A percentile compares a stretch with the other conserved stretches of the same genome.
These are phyloP conservation scores for Pterocles orientalis DNA, from an alignment of 2,113 vertebrate genomes.

Conservation along the genomic window DNA sequence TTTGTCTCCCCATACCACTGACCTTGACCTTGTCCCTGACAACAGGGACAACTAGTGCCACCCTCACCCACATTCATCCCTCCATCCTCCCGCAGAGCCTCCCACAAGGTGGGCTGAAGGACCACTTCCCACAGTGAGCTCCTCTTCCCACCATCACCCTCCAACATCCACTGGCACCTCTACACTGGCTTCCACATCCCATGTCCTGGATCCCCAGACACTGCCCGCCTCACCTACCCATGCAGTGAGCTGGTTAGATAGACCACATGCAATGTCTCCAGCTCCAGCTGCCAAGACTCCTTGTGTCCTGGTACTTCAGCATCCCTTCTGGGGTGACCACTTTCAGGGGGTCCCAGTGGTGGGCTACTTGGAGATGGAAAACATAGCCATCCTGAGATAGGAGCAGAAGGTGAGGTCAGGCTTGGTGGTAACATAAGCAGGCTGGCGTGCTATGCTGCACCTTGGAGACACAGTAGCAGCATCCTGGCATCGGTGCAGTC, in stretches of 20 bases:
- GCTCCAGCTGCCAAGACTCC: slow-evolving; percentile 85
- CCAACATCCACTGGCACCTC: not conserved
- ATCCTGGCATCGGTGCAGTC: rapidly evolving
- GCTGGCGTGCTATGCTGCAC: not conserved
- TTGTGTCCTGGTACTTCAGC: slow-evolving; percentile 84
- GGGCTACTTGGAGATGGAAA: slow-evolving; percentile 91
- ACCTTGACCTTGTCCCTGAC: no score
- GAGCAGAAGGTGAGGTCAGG: not conserved
- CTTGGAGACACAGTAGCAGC: not conserved
- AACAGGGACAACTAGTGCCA: not conserved
- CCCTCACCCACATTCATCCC: rapidly evolving
- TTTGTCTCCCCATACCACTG: not conserved
- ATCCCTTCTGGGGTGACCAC: slow-evolving; percentile 83
- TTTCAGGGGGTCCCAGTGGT: slow-evolving; percentile 91
- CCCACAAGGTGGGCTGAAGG: not conserved
- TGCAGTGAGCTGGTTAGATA: slow-evolving; percentile 90
- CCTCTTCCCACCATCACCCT: not conserved
- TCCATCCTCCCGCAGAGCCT: rapidly evolving
- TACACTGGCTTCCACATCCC: rapidly evolving
- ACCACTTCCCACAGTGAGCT: not conserved
- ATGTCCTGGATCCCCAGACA: rapidly evolving
- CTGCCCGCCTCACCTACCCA: slow-evolving; percentile 73
- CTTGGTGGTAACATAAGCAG: not conserved
- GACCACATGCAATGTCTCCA: slow-evolving; percentile 84
- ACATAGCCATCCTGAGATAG: slow-evolving; percentile 85